Evolutionary conservation across 2,888 invertebrate genomes (phyloP).

Genomic region (Parnassius apollo): DNA sequence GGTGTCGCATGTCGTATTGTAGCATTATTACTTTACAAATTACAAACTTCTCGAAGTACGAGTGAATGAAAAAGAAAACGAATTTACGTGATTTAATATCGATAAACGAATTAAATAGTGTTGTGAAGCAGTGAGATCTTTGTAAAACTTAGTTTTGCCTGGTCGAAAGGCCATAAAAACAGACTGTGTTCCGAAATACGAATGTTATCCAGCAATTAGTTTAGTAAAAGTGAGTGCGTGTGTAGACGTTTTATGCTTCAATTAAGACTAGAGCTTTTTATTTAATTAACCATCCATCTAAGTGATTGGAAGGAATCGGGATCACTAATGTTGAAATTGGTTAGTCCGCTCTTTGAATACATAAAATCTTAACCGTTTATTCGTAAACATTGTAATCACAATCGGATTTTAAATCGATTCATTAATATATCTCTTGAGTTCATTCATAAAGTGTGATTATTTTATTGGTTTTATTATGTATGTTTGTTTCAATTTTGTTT

Average conservation of each 20-base stretch:
- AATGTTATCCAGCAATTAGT: slow-evolving; percentile 71
- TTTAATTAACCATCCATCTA: slow-evolving; percentile 50
- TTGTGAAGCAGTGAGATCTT: slow-evolving; percentile 58
- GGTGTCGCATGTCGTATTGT: slow-evolving; percentile 50
- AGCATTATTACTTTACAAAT: slow-evolving; percentile 36
- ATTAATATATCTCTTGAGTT: slow-evolving; percentile 10
- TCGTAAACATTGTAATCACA: slow-evolving; percentile 3
- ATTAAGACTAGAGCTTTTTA: slow-evolving; percentile 67
- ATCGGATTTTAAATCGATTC: slow-evolving; percentile 9
- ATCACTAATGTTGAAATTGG: slow-evolving; percentile 73
- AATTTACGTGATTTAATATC: slow-evolving; percentile 47
- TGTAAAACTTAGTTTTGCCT: slow-evolving; percentile 41
- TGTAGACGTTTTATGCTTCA: slow-evolving; percentile 69
- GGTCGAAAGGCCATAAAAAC: slow-evolving; percentile 70
- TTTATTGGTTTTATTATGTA: slow-evolving; percentile 2
- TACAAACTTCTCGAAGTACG: slow-evolving; percentile 47
- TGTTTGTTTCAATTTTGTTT: slow-evolving; percentile 6
- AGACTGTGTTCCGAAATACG: slow-evolving; percentile 57
- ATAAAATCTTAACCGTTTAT: neutral
- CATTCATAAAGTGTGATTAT: slow-evolving; percentile 11
- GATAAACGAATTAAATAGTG: slow-evolving; percentile 62
- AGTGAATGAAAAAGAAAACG: slow-evolving; percentile 51
- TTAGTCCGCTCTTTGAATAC: slow-evolving; percentile 53
- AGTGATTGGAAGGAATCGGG: slow-evolving; percentile 44
- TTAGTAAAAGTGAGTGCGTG: slow-evolving; percentile 78